Evolutionary conservation across 1,140 invertebrate genomes (phyloP).

Genomic region (Acyrthosiphon pisum): DNA sequence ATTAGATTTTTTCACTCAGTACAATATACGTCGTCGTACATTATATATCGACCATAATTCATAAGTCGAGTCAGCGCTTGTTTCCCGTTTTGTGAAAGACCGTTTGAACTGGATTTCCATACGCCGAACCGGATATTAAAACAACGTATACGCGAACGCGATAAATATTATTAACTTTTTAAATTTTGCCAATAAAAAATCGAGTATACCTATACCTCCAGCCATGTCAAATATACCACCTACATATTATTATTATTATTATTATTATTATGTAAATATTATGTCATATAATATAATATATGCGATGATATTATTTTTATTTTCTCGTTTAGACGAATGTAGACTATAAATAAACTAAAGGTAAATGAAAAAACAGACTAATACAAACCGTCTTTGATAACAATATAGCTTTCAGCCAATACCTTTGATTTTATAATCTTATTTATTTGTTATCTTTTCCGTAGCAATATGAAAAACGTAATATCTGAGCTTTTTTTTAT

Average conservation of each 20-base stretch:
- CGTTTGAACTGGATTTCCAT: not conserved
- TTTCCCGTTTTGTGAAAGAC: conserved; percentile 2
- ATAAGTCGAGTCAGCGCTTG: not conserved
- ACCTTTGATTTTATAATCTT: no score
- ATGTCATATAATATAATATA: not conserved
- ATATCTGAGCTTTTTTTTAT: no score
- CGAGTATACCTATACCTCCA: not conserved
- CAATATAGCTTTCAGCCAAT: not conserved
- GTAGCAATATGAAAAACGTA: no score
- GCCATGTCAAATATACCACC: not conserved
- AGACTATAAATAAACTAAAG: no score
- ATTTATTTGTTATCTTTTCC: no score
- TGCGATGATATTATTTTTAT: not conserved
- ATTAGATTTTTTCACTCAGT: not conserved
- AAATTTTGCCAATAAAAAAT: not conserved
- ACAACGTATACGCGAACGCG: not conserved
- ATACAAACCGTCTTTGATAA: not conserved
- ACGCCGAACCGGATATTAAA: not conserved
- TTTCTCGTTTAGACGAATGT: not conserved
- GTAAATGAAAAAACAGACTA: not conserved
- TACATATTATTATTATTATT: not conserved
- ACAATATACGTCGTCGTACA: not conserved
- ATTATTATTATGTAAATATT: no score
- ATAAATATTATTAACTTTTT: not conserved
- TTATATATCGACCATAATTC: not conserved